Base-by-base conservation (phyloP, 2,888 invertebrate species). In the Marronus borbonicus region DNA sequence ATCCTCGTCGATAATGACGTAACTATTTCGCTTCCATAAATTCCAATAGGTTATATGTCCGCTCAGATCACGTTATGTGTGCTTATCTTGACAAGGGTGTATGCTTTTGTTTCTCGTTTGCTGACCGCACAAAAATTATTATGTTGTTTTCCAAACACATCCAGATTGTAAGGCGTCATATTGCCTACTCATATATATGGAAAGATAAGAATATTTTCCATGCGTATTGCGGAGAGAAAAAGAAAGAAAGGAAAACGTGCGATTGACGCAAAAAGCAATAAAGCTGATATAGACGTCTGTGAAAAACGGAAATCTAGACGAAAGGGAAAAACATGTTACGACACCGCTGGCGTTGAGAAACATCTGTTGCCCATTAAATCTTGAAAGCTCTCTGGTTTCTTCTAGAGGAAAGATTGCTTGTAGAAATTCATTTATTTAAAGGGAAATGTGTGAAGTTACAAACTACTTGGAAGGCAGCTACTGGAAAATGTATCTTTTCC, bases 361-460 rank as follows among this genome's bases (percentile, higher is more conserved):
- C 55, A 58, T 58, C 55, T 58, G 55, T 58, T 20, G 20, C n/a
- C 55, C 20, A 58, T 58, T 58, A 58, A 58, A 58, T 58, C 55
- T 20, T 58, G 55, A 58, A 58, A 58, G 55, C 55, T 58, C 55
- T 2, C 55, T 58, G 55, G 10, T 58, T 20, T 58, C 55, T 58
- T 58, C 17, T 7, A 58, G 10, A 55, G 20, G 17, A 58, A 58
- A 17, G 7, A 58, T 7, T 58, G 17, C 55, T 58, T 20, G 17
- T 20, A 58, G 55, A n/a, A 58, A 20, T 17, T 17, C 55, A 20
- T 20, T 58, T 17, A 58, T 58, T 58, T 58, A 58, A 20, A 12
- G 8, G 20, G 55, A 58, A 58, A 17, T 58, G 5, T 17, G 20
- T 58, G 8, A 58, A 58, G 55, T 20, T 20, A 58, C 17, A 17